These are phyloP conservation scores for Diadema setosum DNA, from an alignment of 35 echinoderm and acorn worm genomes.

Conservation along the genomic window DNA sequence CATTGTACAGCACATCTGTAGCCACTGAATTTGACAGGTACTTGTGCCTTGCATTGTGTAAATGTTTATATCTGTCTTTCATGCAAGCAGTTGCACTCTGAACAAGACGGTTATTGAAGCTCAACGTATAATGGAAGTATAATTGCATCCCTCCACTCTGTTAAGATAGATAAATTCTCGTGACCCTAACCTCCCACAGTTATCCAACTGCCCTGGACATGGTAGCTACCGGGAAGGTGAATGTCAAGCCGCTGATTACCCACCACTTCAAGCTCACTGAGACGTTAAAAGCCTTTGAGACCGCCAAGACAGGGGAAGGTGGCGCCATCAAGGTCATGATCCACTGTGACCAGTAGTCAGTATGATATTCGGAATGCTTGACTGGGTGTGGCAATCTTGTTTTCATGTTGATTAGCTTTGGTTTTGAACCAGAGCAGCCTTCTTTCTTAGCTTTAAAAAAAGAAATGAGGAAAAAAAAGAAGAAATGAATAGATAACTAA, in stretches of 20 bases:
- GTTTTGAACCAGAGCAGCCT: too few relatives aligned
- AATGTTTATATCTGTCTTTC: background rate
- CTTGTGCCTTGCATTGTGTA: too few relatives aligned
- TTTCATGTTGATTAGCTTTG: too few relatives aligned
- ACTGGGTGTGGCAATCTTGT: too few relatives aligned
- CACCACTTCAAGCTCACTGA: slow-evolving; percentile 83
- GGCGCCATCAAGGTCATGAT: slow-evolving; percentile 59
- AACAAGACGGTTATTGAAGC: background rate
- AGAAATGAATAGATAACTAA: too few relatives aligned
- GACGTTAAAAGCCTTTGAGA: slow-evolving; percentile 91
- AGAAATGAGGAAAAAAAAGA: too few relatives aligned
- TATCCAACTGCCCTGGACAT: slow-evolving; percentile 91
- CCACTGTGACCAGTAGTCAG: background rate
- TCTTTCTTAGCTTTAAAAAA: too few relatives aligned
- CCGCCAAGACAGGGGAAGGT: slow-evolving; percentile 81
- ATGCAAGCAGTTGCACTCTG: background rate
- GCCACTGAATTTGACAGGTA: too few relatives aligned
- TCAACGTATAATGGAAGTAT: background rate
- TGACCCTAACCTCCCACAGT: slow-evolving; percentile 4
- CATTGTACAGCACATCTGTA: too few relatives aligned
- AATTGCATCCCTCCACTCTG: background rate
- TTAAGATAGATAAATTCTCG: background rate
- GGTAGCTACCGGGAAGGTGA: slow-evolving; percentile 84
- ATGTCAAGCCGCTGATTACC: slow-evolving; percentile 90
- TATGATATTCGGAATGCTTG: too few relatives aligned